phyloP scores from a whole-genome alignment of 2,888 invertebrate genomes.

The Alviniconcha strummeri region DNA sequence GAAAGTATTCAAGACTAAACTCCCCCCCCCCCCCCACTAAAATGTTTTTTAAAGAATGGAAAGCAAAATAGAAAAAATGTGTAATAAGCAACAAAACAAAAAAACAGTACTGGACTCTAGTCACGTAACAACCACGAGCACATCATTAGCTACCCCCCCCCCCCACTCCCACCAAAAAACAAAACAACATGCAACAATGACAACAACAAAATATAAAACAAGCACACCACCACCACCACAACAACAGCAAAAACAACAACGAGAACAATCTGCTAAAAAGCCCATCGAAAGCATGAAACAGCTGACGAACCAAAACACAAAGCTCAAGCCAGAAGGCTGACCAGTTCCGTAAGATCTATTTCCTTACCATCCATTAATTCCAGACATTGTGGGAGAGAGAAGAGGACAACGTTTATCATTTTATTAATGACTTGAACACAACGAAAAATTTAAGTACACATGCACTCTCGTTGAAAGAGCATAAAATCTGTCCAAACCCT shows the following conservation, averaged over 20 bases:
- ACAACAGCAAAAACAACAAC: conserved; percentile 5
- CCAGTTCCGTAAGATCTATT: background rate
- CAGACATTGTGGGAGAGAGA: background rate
- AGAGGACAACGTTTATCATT: background rate
- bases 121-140: too few relatives aligned
- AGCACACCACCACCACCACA: background rate
- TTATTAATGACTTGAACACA: too few relatives aligned
- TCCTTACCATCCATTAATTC: background rate
- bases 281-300: background rate
- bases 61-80: too few relatives aligned
- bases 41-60: too few relatives aligned
- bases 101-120: too few relatives aligned
- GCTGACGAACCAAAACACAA: background rate
- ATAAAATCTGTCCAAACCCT: too few relatives aligned
- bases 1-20: too few relatives aligned
- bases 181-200: background rate
- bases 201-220: too few relatives aligned
- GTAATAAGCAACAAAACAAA: background rate
- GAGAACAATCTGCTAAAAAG: background rate
- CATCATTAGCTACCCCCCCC: background rate
- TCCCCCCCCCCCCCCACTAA: too few relatives aligned
- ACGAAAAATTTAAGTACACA: too few relatives aligned
- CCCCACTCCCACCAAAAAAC: background rate
- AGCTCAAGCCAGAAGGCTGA: background rate
- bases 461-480: too few relatives aligned